Conservation (phyloP, 2,113 vertebrate genomes). For the Nanger granti region DNA sequence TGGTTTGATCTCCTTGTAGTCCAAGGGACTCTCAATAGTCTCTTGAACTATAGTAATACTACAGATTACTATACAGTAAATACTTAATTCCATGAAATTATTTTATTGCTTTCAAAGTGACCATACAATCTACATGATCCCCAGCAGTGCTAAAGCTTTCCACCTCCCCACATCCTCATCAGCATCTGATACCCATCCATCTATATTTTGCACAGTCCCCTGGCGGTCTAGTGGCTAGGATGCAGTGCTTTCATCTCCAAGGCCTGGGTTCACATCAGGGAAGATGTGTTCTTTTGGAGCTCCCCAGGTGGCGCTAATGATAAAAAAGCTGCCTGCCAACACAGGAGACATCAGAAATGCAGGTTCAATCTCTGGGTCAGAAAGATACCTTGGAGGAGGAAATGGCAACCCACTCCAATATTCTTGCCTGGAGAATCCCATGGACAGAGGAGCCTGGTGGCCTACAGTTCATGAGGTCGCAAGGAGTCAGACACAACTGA, state of each 20-base stretch:
- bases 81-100: background rate
- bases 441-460: background rate
- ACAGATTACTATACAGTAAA: background rate
- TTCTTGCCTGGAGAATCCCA: background rate
- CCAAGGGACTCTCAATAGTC: background rate
- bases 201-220: background rate
- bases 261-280: background rate
- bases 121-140: background rate
- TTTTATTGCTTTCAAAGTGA: background rate
- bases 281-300: background rate
- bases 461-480: background rate
- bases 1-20: background rate
- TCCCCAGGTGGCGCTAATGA: background rate
- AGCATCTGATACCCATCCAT: background rate
- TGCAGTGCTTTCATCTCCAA: background rate
- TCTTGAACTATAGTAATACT: background rate
- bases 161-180: background rate
- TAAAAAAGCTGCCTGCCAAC: background rate
- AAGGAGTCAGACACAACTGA: background rate
- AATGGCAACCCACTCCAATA: background rate
- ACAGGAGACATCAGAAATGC: background rate
- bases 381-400: background rate
- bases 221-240: background rate
- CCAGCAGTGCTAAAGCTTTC: background rate
- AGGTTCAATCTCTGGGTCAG: background rate